These are phyloP conservation scores for Lypha dubia DNA, from an alignment of 2,888 invertebrate species.

Conservation along the genomic window DNA sequence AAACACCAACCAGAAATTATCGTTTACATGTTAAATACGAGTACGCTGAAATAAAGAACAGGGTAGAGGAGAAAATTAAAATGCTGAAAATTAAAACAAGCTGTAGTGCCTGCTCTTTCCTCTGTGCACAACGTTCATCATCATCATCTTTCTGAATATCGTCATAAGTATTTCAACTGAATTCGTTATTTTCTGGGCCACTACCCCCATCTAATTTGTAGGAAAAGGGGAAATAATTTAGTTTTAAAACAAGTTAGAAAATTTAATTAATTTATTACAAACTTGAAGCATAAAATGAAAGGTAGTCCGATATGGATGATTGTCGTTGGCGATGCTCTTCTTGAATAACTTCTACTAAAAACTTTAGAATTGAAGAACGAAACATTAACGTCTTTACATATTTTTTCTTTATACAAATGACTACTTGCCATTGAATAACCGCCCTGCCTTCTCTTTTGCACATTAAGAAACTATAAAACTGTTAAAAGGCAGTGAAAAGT, in stretches of 20 bases:
- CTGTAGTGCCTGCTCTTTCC: not conserved
- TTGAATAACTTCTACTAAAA: no score
- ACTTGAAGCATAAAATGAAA: not conserved
- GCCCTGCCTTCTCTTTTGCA: no score
- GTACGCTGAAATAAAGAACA: slow-evolving; percentile 18
- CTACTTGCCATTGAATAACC: no score
- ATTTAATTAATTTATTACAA: not conserved
- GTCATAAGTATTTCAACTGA: not conserved
- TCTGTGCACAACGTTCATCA: slow-evolving; percentile 1
- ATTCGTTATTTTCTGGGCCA: not conserved
- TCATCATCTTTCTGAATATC: slow-evolving; percentile 10
- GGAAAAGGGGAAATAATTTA: not conserved
- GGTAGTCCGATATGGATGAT: no score
- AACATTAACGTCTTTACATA: no score
- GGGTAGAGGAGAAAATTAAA: slow-evolving; percentile 1
- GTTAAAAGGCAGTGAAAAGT: no score
- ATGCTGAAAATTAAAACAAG: slow-evolving; percentile 31
- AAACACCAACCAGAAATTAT: no score
- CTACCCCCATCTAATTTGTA: not conserved
- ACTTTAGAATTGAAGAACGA: no score
- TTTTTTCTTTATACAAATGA: no score
- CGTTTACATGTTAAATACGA: slow-evolving; percentile 27
- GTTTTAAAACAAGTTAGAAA: not conserved
- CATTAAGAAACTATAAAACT: no score
- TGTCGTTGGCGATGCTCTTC: no score